These are phyloP conservation scores for Colletes latitarsis DNA, from an alignment of 1,140 invertebrate species.

Conservation along the genomic window DNA sequence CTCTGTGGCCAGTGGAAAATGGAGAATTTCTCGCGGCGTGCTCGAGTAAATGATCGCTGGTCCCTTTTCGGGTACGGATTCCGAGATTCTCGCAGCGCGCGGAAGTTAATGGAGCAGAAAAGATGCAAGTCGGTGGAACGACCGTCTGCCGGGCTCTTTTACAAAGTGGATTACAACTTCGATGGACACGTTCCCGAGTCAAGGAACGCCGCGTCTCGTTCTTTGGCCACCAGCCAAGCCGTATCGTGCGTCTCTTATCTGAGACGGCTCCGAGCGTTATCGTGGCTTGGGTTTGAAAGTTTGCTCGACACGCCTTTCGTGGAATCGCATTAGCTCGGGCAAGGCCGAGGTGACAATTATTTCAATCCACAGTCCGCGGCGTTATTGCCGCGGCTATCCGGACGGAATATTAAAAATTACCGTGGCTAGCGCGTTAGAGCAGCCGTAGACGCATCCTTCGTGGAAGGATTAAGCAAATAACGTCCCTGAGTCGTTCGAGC, in stretches of 20 bases:
- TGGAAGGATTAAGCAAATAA: conserved; percentile 41
- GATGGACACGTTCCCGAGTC: conserved; percentile 41
- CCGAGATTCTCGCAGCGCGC: conserved; percentile 3
- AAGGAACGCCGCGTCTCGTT: conserved; percentile 28
- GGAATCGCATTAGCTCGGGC: conserved; percentile 58
- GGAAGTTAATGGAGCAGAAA: conserved; percentile 38
- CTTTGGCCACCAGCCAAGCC: conserved; percentile 47
- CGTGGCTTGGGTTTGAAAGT: conserved; percentile 52
- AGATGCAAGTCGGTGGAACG: conserved; percentile 27
- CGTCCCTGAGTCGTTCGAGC: conserved; percentile 13
- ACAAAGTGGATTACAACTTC: conserved; percentile 46
- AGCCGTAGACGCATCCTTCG: conserved; percentile 39
- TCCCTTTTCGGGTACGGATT: background rate
- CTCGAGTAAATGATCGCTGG: background rate
- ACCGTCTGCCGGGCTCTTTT: conserved; percentile 26
- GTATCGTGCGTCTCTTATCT: conserved; percentile 58
- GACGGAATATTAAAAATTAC: conserved; percentile 40
- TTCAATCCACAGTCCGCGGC: conserved; percentile 50
- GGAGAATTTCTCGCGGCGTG: background rate
- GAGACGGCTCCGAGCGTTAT: conserved; percentile 49
- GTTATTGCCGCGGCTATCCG: conserved; percentile 24
- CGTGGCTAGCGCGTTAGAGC: conserved; percentile 6
- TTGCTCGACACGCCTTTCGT: conserved; percentile 54
- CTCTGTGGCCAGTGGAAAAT: background rate
- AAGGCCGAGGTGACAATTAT: conserved; percentile 67